phyloP scores from a whole-genome alignment of 2,113 vertebrate species.

The Strigops habroptila region DNA sequence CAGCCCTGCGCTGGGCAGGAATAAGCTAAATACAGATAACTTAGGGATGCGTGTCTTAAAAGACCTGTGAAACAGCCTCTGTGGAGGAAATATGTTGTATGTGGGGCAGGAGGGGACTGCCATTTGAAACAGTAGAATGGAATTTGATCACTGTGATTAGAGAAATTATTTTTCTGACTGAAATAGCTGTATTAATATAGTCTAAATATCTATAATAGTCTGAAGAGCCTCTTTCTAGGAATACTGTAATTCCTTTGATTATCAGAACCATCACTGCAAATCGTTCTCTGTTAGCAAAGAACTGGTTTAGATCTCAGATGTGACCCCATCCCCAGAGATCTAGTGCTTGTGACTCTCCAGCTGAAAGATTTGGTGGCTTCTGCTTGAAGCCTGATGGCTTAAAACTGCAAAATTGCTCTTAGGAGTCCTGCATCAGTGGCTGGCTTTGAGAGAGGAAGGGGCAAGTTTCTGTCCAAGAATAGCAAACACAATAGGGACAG shows the following conservation, averaged over 20 bases:
- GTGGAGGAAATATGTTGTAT: neutral
- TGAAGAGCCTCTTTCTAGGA: conserved; percentile 8
- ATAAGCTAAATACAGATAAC: accelerated
- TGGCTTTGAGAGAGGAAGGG: neutral
- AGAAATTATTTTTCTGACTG: neutral
- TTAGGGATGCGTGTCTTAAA: accelerated
- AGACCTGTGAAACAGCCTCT: neutral
- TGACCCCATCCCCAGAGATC: neutral
- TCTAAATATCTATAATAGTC: neutral
- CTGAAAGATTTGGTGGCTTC: neutral
- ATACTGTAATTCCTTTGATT: neutral
- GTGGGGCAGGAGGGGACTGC: neutral
- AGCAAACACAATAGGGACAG: neutral
- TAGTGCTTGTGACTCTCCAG: neutral
- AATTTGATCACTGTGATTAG: neutral
- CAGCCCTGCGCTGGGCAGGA: neutral
- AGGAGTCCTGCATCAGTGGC: neutral
- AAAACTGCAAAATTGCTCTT: neutral
- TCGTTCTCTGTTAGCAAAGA: neutral
- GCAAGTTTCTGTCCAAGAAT: neutral
- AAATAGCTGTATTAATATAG: neutral
- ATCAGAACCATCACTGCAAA: neutral
- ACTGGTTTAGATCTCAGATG: neutral
- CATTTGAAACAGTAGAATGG: neutral
- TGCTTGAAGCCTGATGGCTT: neutral